phyloP scores from a whole-genome alignment of 2,888 invertebrate species.

The Allygus modestus region DNA sequence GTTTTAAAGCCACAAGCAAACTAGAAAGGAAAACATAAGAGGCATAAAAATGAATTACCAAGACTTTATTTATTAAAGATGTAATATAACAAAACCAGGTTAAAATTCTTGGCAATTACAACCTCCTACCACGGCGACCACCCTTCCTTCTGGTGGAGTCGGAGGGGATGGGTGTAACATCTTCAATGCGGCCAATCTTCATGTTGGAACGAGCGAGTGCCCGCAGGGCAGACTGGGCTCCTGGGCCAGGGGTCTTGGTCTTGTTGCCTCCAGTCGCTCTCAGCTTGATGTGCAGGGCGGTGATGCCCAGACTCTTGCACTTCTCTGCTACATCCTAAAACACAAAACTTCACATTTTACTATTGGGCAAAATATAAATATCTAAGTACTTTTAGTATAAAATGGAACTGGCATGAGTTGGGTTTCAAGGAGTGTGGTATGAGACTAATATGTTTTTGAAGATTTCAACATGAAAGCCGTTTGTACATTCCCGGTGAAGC shows the following conservation, averaged over 20 bases:
- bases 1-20: too few relatives aligned
- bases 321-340: slow-evolving; percentile 98
- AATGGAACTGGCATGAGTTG: too few relatives aligned
- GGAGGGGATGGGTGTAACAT: slow-evolving; percentile 99
- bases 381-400: too few relatives aligned
- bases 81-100: slow-evolving; percentile 58
- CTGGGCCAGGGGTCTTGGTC: slow-evolving; percentile 99
- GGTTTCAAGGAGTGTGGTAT: too few relatives aligned
- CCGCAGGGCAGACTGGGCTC: slow-evolving; percentile 98
- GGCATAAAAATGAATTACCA: slow-evolving; percentile 19
- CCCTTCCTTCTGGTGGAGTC: slow-evolving; percentile 99
- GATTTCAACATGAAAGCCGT: too few relatives aligned
- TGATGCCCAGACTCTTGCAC: slow-evolving; percentile 97
- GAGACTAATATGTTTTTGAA: too few relatives aligned
- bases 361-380: too few relatives aligned
- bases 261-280: slow-evolving; percentile 99
- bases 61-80: slow-evolving; percentile 57
- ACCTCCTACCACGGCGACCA: slow-evolving; percentile 99
- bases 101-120: slow-evolving; percentile 79
- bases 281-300: slow-evolving; percentile 98
- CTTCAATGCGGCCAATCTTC: slow-evolving; percentile 99
- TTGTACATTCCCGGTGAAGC: too few relatives aligned
- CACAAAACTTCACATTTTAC: slow-evolving; percentile 46
- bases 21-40: too few relatives aligned
- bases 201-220: slow-evolving; percentile 99